phyloP scores from a whole-genome alignment of 1,140 invertebrate genomes.

The Drosophila equinoxialis region DNA sequence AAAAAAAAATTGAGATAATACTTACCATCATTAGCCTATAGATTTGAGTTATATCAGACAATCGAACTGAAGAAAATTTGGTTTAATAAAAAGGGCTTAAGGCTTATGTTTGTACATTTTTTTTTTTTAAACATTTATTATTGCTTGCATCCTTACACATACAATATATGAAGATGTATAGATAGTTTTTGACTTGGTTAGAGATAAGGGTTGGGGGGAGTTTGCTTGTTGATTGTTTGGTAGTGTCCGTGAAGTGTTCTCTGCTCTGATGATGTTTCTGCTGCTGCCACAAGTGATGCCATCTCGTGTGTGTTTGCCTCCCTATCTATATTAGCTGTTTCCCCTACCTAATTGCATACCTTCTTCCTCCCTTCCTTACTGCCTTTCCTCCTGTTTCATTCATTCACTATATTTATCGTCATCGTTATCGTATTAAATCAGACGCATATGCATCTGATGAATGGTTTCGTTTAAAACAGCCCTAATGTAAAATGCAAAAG shows the following conservation, averaged over 20 bases:
- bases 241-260: background rate
- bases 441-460: conserved; percentile 30
- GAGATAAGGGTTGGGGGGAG: too few relatives aligned
- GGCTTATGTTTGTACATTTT: background rate
- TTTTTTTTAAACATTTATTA: background rate
- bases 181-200: too few relatives aligned
- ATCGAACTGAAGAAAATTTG: too few relatives aligned
- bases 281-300: background rate
- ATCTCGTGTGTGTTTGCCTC: background rate
- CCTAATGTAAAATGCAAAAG: conserved; percentile 28
- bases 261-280: background rate
- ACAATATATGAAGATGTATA: conserved; percentile 4
- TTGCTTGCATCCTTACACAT: background rate
- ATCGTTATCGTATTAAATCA: background rate
- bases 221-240: too few relatives aligned
- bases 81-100: too few relatives aligned
- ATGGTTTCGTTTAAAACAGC: background rate
- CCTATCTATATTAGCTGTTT: background rate
- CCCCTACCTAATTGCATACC: background rate
- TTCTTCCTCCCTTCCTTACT: background rate
- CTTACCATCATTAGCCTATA: too few relatives aligned
- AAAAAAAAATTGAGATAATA: too few relatives aligned
- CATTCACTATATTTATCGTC: background rate
- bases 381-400: background rate
- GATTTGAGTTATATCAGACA: too few relatives aligned